Base-by-base conservation (phyloP, 2,888 invertebrate genomes). In the Dichetophora obliterata region DNA sequence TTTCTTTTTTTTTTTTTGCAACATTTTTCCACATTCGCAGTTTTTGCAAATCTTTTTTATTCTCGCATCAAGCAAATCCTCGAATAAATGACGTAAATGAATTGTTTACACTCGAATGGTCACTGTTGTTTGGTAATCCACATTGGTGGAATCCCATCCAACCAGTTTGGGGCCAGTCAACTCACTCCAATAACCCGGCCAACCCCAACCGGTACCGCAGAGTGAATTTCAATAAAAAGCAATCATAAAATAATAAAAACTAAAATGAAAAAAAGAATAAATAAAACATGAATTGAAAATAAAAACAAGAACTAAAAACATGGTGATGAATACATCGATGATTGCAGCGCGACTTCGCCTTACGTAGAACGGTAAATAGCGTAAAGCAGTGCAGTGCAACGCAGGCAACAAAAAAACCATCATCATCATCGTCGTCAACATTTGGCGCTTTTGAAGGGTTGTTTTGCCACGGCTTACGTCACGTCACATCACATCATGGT, bases 41-140 rank as follows among this genome's bases (percentile, higher is more conserved):
- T 61, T 22, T 50, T 8, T 37, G 71, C 75, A 54, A 68, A 71
- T 77, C 71, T 75, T 75, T 75, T 54, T 75, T 68, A 75, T 77
- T 59, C 75, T 65, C 50, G 75, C 75, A 54, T 75, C 70, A 75
- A 75, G 74, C 68, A 72, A 75, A 75, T 75, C 76, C 75, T 70
- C 79, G 75, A 79, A 79, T 79, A 79, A 79, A 79, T 77, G 75
- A 77, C 79, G 74, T 77, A 79, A 79, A 79, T 79, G 79, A 79
- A 79, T 77, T 79, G 79, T 79, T 79, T 77, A 75, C 79, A 75
- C 77, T 75, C 79, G 77, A 79, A 74, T 79, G 77, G 79, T 75
- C 77, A 79, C 75, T 77, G 79, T 79, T 79, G 75, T 77, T 78
- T 75, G 74, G 70, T 79, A 79, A 77, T 79, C 77, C 79, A 52